Conservation (phyloP, 2,797 vertebrate genomes). For the Pseudochirops corinnae region DNA sequence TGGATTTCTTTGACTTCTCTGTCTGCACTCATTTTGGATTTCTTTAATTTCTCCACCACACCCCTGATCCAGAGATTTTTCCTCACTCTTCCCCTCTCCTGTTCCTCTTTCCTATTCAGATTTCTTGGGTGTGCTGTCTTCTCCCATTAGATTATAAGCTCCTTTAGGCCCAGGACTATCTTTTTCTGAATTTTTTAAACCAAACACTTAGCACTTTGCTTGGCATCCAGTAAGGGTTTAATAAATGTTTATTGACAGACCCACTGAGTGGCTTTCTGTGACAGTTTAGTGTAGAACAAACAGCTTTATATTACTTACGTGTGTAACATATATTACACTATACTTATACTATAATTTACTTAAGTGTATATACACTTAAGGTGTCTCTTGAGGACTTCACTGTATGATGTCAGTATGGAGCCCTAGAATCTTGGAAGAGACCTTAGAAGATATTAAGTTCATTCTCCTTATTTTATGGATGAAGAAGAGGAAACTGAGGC, state of each 20-base stretch:
- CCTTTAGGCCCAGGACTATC: neutral
- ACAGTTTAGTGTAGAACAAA: neutral
- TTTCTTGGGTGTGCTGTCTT: neutral
- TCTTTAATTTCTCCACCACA: neutral
- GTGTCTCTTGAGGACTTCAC: neutral
- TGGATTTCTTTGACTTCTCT: too few species aligned
- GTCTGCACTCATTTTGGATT: neutral
- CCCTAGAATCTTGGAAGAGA: neutral
- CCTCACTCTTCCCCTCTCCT: neutral
- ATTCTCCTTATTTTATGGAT: neutral
- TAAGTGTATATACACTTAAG: neutral
- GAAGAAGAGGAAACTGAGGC: constrained; percentile 29
- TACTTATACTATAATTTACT: too few species aligned
- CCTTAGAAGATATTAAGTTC: neutral
- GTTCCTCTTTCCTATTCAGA: neutral
- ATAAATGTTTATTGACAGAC: neutral
- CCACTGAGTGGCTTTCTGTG: neutral
- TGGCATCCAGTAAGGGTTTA: neutral
- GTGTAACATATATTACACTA: too few species aligned
- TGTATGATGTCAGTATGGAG: neutral
- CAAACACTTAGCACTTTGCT: too few species aligned
- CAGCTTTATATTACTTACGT: neutral
- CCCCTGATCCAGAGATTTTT: neutral
- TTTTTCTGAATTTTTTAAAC: neutral
- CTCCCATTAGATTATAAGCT: neutral